A percentile compares a stretch with the other conserved stretches of the same genome.
Conservation (phyloP, 2,888 invertebrate genomes). For the Dryococelus australis region DNA sequence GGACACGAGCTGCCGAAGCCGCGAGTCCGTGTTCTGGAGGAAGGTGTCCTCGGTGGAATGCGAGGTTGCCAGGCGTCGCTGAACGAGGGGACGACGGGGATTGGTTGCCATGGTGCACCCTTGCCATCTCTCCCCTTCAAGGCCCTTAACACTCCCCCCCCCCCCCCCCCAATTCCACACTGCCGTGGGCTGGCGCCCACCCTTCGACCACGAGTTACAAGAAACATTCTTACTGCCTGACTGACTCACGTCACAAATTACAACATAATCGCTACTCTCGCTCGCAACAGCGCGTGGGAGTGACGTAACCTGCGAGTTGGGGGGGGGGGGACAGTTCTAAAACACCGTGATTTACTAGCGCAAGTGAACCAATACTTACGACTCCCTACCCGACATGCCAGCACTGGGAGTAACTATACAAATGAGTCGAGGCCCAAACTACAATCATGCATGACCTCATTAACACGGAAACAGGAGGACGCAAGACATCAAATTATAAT, state of each 20-base stretch:
- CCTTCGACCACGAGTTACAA: background rate
- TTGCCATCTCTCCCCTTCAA: background rate
- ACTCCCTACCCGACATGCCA: background rate
- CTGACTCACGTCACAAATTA: background rate
- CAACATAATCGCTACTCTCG: background rate
- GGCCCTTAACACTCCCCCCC: background rate
- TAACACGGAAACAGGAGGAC: no score
- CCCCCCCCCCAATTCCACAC: background rate
- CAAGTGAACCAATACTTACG: background rate
- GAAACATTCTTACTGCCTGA: slow-evolving; percentile 9
- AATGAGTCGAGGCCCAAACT: background rate
- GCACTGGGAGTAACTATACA: background rate
- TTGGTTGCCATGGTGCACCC: slow-evolving; percentile 8
- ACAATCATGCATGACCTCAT: no score
- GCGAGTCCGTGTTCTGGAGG: background rate
- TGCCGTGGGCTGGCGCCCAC: background rate
- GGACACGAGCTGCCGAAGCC: no score
- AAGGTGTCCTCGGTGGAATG: background rate
- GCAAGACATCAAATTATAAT: no score
- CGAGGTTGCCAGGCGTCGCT: background rate
- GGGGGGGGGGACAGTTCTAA: background rate
- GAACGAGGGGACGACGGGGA: background rate
- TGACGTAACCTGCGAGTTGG: background rate
- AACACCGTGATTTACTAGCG: background rate
- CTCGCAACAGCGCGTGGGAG: background rate